A percentile compares a stretch with the other conserved stretches of the same genome.
Conservation (phyloP, 2,797 vertebrate species). For the Falco berigora region DNA sequence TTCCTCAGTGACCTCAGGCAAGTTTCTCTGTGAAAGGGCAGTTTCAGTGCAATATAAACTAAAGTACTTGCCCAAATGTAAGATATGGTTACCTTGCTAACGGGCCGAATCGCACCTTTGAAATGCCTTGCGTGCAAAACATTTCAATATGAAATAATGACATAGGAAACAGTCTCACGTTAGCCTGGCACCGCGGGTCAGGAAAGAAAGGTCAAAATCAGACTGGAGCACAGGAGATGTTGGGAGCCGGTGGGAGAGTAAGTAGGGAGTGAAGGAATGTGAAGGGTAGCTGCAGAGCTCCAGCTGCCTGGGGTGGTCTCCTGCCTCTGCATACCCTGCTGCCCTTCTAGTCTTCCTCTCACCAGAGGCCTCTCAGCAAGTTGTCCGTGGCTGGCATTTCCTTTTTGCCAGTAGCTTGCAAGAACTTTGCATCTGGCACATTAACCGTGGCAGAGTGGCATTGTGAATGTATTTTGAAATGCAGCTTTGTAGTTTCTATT, state of each 20-base stretch:
- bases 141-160: not conserved
- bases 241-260: not conserved
- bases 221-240: not conserved
- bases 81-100: not conserved
- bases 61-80: not conserved
- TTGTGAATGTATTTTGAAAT: not conserved
- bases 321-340: not conserved
- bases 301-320: not conserved
- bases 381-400: not conserved
- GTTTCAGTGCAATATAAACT: conserved; percentile 33
- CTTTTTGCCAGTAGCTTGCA: not conserved
- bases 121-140: not conserved
- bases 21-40: not conserved
- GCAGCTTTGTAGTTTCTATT: conserved; percentile 21
- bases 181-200: not conserved
- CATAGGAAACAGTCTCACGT: not conserved
- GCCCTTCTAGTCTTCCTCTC: not conserved
- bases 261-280: not conserved
- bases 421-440: not conserved
- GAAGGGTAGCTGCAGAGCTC: not conserved
- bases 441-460: not conserved
- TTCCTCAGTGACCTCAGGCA: not conserved
- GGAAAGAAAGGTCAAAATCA: not conserved
- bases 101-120: not conserved
- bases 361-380: not conserved